Base-by-base conservation (phyloP, 2,113 vertebrate genomes). In the Psettodes erumei region DNA sequence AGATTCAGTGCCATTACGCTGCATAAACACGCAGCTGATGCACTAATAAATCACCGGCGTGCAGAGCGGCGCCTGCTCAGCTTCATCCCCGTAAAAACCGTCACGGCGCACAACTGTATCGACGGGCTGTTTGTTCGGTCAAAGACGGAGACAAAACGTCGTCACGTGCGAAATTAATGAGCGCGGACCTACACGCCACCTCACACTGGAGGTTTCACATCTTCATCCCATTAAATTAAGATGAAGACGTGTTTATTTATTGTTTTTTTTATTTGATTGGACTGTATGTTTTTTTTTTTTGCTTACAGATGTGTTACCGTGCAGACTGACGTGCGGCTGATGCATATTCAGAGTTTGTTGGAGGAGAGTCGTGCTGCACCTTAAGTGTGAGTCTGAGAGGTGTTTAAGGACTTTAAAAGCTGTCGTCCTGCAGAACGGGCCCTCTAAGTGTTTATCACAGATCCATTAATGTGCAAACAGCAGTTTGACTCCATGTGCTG, bases 11-110 rank as follows among this genome's bases (percentile, higher is more conserved):
- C 64, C 77, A 72, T 86, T 80, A 65, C 51, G 23, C 71, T 83
- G 53, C 27, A 40, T 84, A 86, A 90, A 90, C 81, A 86, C 7
- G 7, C 67, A 69, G 55, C 61, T 71, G 80, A 80, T 73, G 54
- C 27, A 7, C 73, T 60, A 70, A 81, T 84, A 86, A 87, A 82
- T 86, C 86, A 89, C 33, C 60, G 13, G 37, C 12, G 37, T 13
- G 73, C 68, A 72, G 10, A 62, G 65, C 61, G 0, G 60, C 9
- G 61, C n/a, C 85, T 87, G 81, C 32, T 86, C 71, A 56, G 60
- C 33, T 45, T 87, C 81, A 72, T 1, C 9, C 55, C 16, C 10
- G 27, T n/a, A n/a, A 40, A 70, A 63, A 67, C 19, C 67, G 27
- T 21, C 47, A 40, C 10, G 42, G 48, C 4, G 35, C 30, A 67